Conservation (phyloP, 2,888 invertebrate species). For the Phortica okadai region DNA sequence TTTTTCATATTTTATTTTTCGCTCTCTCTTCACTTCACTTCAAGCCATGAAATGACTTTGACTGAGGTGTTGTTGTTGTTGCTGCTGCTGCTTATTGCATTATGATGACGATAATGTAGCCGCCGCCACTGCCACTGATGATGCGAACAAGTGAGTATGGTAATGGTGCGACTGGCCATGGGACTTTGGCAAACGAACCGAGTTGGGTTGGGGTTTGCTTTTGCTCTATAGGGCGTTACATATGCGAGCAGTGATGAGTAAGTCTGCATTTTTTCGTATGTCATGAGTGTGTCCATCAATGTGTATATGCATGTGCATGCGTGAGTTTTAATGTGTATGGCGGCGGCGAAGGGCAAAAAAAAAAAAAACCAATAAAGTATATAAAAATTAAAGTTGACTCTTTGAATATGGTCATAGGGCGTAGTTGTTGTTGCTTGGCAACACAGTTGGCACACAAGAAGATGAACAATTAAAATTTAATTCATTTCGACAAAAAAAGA, state of each 20-base stretch:
- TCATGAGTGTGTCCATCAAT: not conserved
- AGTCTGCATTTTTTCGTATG: not conserved
- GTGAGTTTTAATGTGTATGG: not conserved
- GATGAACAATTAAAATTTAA: too few species aligned
- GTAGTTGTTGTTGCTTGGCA: not conserved
- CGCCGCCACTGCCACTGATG: not conserved
- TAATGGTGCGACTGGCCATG: not conserved
- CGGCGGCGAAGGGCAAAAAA: too few species aligned
- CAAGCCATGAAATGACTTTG: constrained; percentile 42
- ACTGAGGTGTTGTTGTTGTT: not conserved
- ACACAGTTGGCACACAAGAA: not conserved
- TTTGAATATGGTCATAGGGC: not conserved
- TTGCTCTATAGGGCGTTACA: not conserved
- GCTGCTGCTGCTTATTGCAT: constrained; percentile 22
- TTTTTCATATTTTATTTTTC: constrained; percentile 54
- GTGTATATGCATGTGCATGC: not conserved
- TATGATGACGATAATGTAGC: constrained; percentile 23
- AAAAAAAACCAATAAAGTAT: not conserved
- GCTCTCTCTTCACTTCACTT: not conserved
- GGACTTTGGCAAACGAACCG: not conserved
- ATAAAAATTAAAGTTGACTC: not conserved
- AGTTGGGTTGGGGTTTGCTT: not conserved
- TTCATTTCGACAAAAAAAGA: too few species aligned
- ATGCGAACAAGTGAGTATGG: not conserved
- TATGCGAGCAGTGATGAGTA: not conserved